Evolutionary conservation across 2,888 invertebrate species (phyloP).

Genomic region (Platycheirus rosarum): DNA sequence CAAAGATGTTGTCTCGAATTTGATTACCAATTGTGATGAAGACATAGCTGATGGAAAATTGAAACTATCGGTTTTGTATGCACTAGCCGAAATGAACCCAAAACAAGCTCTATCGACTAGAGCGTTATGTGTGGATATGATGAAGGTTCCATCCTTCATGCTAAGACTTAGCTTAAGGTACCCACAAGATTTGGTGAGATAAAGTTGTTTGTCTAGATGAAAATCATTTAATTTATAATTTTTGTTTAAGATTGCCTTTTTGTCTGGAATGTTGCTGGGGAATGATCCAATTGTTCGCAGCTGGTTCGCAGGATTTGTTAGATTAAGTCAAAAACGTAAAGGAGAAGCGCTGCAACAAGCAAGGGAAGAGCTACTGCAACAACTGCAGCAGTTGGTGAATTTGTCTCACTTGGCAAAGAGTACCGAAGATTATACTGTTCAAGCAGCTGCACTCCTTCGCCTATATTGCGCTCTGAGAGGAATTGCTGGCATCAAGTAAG

Average conservation of each 20-base stretch:
- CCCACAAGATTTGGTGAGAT: slow-evolving; percentile 84
- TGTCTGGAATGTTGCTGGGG: slow-evolving; percentile 94
- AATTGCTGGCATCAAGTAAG: slow-evolving; percentile 94
- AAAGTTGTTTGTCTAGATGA: slow-evolving; percentile 34
- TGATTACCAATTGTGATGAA: slow-evolving; percentile 95
- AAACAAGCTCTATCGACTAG: slow-evolving; percentile 92
- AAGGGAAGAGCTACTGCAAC: slow-evolving; percentile 89
- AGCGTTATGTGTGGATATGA: slow-evolving; percentile 93
- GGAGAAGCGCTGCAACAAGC: slow-evolving; percentile 86
- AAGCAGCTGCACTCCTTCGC: slow-evolving; percentile 94
- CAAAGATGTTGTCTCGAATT: slow-evolving; percentile 92
- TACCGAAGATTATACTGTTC: slow-evolving; percentile 87
- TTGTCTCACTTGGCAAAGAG: slow-evolving; percentile 86
- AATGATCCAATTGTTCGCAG: slow-evolving; percentile 94
- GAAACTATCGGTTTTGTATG: slow-evolving; percentile 89
- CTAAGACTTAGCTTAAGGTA: slow-evolving; percentile 91
- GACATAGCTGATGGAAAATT: slow-evolving; percentile 91
- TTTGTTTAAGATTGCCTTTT: slow-evolving; percentile 88
- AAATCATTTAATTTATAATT: slow-evolving; percentile 5
- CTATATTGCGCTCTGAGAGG: slow-evolving; percentile 96
- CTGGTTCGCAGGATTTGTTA: slow-evolving; percentile 96
- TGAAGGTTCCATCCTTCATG: slow-evolving; percentile 94
- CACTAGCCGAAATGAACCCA: slow-evolving; percentile 95
- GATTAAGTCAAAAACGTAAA: slow-evolving; percentile 87
- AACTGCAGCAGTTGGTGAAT: slow-evolving; percentile 87